Base-by-base conservation (phyloP, 1,140 invertebrate genomes). In the Diorhabda sublineata region DNA sequence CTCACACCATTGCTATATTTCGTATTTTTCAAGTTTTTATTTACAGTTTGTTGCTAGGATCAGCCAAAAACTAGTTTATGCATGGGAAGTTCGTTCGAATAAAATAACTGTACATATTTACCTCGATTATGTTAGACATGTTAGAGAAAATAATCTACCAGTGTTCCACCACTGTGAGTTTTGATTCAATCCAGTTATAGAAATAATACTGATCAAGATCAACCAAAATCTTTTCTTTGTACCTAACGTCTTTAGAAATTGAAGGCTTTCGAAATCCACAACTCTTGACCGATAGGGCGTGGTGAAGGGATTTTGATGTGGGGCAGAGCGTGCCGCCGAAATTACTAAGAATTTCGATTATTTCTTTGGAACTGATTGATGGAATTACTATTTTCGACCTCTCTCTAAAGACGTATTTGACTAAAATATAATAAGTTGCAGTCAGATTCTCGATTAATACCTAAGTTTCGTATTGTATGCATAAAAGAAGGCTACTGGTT, bases 321-420 rank as follows among this genome's bases (percentile, higher is more conserved):
- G 47, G 47, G 47, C 47, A 6, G 47, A 52, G 4, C 47, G 47
- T 52, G 47, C 47, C 3, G 47, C 2, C 6, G 6, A 52, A 52
- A 52, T 52, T 52, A n/a, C n/a, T n/a, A 52, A 52, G 47, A 52
- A 52, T 52, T 52, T 52, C n/a, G 47, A 52, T 52, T 52, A 52
- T 52, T 52, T 52, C 47, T 52, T 52, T 8, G 47, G 47, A 52
- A 52, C 47, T 52, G 47, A 52, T 52, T 52, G 47, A 52, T 52
- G 47, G 47, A 52, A 52, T 52, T 26, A 26, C 26, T 26, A 26
- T 26, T 26, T 26, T 26, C 26, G 26, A 26, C 26, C 47, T n/a
- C 47, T 52, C n/a, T 8, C 47, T 52, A 52, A 52, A 52, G 6
- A 52, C 6, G n/a, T 52, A 52, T 52, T 52, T 52, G 47, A 52